Evolutionary conservation across 2,797 vertebrate genomes (phyloP).

Genomic region (Coregonus sp.): DNA sequence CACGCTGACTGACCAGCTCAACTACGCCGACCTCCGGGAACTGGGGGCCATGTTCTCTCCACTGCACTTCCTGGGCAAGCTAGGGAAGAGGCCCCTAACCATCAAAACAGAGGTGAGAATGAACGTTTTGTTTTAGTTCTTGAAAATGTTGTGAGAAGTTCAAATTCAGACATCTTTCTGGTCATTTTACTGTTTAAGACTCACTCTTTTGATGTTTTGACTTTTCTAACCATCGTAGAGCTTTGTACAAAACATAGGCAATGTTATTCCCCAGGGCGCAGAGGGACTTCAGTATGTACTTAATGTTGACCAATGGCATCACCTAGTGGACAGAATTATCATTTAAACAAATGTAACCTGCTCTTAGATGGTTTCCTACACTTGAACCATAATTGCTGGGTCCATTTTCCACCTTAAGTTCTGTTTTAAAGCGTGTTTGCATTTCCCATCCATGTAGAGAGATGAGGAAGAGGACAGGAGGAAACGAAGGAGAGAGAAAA

Average conservation of each 20-base stretch:
- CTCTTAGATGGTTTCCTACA: neutral
- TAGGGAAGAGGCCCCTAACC: slow-evolving; percentile 86
- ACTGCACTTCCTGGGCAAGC: slow-evolving; percentile 89
- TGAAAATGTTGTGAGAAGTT: neutral
- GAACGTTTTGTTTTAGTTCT: neutral
- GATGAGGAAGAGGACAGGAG: slow-evolving; percentile 93
- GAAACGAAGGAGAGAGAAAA: slow-evolving; percentile 95
- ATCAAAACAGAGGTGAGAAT: slow-evolving; percentile 91
- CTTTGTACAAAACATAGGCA: neutral
- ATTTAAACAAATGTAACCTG: slow-evolving; percentile 14
- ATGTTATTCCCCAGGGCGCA: neutral
- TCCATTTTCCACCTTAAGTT: neutral
- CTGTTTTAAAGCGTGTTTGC: slow-evolving; percentile 16
- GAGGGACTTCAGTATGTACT: neutral
- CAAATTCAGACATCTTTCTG: neutral
- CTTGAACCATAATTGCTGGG: neutral
- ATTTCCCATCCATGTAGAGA: slow-evolving; percentile 67
- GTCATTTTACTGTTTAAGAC: neutral
- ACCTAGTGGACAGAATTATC: slow-evolving; percentile 57
- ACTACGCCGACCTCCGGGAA: slow-evolving; percentile 88
- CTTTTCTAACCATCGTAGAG: neutral
- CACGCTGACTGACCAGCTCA: slow-evolving; percentile 87
- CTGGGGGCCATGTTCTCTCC: slow-evolving; percentile 90
- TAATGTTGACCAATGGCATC: slow-evolving; percentile 47
- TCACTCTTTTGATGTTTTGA: neutral